Evolutionary conservation across 2,113 vertebrate species (phyloP).

Genomic region (Oreochromis tanganicae): DNA sequence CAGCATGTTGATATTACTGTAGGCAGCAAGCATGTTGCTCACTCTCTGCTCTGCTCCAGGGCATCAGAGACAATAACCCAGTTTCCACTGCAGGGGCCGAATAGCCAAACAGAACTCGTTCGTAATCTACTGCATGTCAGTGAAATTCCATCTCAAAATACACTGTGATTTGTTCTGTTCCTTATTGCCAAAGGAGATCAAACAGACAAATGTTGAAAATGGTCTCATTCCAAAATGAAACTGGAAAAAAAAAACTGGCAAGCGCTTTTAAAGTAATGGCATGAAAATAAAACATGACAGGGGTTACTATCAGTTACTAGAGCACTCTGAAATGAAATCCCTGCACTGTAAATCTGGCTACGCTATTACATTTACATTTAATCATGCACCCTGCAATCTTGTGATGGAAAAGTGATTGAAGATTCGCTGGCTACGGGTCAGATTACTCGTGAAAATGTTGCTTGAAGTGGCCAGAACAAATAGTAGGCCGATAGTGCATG

Average conservation of each 20-base stretch:
- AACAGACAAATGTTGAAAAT: background rate
- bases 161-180: background rate
- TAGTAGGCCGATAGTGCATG: background rate
- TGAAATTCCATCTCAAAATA: background rate
- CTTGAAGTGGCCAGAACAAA: background rate
- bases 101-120: slow-evolving; percentile 1
- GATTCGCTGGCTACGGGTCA: background rate
- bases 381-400: background rate
- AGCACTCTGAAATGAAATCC: slow-evolving; percentile 9
- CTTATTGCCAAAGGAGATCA: background rate
- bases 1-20: slow-evolving; percentile 51
- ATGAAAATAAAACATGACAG: background rate
- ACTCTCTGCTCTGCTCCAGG: slow-evolving; percentile 42
- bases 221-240: background rate
- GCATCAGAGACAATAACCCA: slow-evolving; percentile 60
- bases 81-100: slow-evolving; percentile 46
- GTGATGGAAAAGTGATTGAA: background rate
- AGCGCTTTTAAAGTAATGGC: background rate
- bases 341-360: background rate
- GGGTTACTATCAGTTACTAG: background rate
- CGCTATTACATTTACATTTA: slow-evolving; percentile 4
- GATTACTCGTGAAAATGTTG: background rate
- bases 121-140: slow-evolving; percentile 11
- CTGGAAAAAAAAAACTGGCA: background rate
- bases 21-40: slow-evolving; percentile 59